Evolutionary conservation across 2,888 invertebrate genomes (phyloP), one percentile per base, ranked within the genome.

Genomic region (Phyllotreta striolata): DNA sequence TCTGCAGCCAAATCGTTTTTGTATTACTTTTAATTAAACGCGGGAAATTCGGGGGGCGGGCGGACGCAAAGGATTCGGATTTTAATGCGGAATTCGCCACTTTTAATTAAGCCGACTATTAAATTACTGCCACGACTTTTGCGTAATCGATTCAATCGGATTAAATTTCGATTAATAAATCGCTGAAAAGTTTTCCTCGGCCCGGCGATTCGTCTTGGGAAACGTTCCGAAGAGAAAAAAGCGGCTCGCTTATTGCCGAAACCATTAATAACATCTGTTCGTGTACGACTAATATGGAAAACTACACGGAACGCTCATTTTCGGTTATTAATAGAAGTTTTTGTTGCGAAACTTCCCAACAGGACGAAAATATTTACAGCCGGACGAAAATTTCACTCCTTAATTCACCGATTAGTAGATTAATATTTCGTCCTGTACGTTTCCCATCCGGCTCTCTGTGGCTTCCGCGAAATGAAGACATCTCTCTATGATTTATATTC

Each of bases 201-300:
- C 2, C 24, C 24, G 24, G 4, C 4, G 24, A 24, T 24, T 24
- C 4, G 24, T 24, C n/a, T n/a, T n/a, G n/a, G n/a, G n/a, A n/a
- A n/a, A n/a, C n/a, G n/a, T 24, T 24, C 24, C 2, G 1, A 24
- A 1, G 24, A 9, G 10, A 46, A 57, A 47, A 57, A 57, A 47
- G 14, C 47, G 38, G 39, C 47, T 46, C 44, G 51, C 51, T 57
- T 54, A 65, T 46, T 58, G 60, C 61, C 59, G 51, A 46, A 67
- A 66, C 66, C 70, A 72, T 73, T 73, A 71, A 73, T 73, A 72
- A 73, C 72, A 72, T 69, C 71, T 73, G 73, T 65, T 58, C n/a
- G 40, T 39, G 24, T 49, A n/a, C 49, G 10, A 8, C 47, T 13
- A 59, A 59, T 51, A 59, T 51, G 59, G 43, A 65, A 70, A 72